Base-by-base conservation (phyloP, 2,113 vertebrate genomes). In the Scatophagus argus region DNA sequence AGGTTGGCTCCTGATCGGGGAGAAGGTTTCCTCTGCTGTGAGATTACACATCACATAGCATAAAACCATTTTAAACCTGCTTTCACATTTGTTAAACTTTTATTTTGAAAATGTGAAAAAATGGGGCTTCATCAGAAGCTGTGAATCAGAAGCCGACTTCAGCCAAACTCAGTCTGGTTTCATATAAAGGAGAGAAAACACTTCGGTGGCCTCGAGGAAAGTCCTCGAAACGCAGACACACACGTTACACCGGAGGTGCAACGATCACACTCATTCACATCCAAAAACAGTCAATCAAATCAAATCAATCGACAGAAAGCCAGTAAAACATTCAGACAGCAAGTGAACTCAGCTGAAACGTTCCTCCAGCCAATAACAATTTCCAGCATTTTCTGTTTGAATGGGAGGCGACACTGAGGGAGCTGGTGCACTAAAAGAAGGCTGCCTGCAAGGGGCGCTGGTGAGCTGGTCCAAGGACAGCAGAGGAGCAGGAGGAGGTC, bases 361-460 rank as follows among this genome's bases (percentile, higher is more conserved):
- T 68, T 52, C 66, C 69, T 23, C 71, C 19, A n/a, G 64, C 23
- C n/a, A 5, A 36, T 31, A 0, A 29, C 29, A 6, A 16, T 25
- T 14, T 65, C 8, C 44, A 51, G 62, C 29, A 14, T 63, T 65
- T 65, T 55, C 56, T 65, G 31, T 47, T 36, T 27, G 34, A 44
- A 49, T 13, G 38, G 12, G 41, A 56, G 49, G 10, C 29, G 32
- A n/a, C 1, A 11, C 9, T 4, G 44, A 71, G 32, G 39, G 79
- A 21, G 61, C 64, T 65, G 61, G 70, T 72, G 46, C 21, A 34
- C 73, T 86, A 85, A 70, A 85, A 44, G 27, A 66, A 43, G 64
- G 60, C 72, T 29, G 46, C 49, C 68, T 89, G 91, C 27, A 84
- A 74, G 63, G 83, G 89, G 67, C 54, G 54, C 2, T 77, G 80